Base-by-base conservation (phyloP, 2,797 vertebrate genomes). In the Trematomus bernacchii region DNA sequence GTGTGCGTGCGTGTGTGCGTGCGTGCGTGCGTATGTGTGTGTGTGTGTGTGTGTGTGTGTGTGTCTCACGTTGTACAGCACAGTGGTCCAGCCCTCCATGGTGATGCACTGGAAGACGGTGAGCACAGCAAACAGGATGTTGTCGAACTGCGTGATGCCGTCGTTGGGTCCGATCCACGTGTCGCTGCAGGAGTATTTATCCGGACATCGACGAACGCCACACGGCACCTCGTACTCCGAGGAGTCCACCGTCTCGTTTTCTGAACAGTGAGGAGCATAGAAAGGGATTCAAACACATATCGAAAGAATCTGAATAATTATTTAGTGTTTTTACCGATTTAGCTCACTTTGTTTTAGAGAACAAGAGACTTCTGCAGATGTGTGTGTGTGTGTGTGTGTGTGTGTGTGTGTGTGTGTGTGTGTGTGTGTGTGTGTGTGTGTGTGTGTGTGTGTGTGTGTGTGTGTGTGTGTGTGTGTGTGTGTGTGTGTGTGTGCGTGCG, bases 101-200 rank as follows among this genome's bases (percentile, higher is more conserved):
- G 98, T 99, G 93, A 99, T 99, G 92, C 98, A 99, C 93, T 99
- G 98, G 96, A 99, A 99, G 92, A 99, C 98, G 0, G 98, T 99
- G 90, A 99, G 94, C 80, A 99, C 94, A 67, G 98, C 98, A 69
- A 99, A 99, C 66, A 99, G 95, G 93, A 99, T 99, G 96, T 99
- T 99, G 92, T 99, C 98, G 0, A 99, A 99, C 94, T 99, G 98
- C 0, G 98, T 99, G 93, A 99, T 99, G 85, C 98, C 98, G 0
- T 99, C 96, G 0, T 99, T 99, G 62, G 98, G 98, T 76, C 98
- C 98, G 0, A 98, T 97, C 98, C 98, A 99, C 54, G 73, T 72
- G 3, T 94, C 91, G 40, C 66, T 93, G 92, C 98, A 99, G 27
- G 87, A 92, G 1, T 97, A 98, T 57, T 96, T 96, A 8, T 88